Evolutionary conservation across 2,113 vertebrate genomes (phyloP).

Genomic region (Turdus rufiventris): DNA sequence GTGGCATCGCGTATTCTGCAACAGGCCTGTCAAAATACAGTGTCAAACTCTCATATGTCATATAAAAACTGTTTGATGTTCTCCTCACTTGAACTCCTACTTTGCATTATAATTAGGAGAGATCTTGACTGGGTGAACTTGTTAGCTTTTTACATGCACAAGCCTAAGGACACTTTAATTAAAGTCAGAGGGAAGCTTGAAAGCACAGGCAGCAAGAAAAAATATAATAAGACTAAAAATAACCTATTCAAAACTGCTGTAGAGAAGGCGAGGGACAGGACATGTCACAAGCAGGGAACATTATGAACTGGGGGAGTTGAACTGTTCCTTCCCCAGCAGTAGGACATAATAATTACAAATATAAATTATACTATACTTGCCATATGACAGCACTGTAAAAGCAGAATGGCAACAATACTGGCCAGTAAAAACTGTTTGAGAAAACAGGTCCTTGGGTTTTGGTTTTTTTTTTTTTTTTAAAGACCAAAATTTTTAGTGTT

Average conservation of each 20-base stretch:
- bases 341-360: constrained; percentile 12
- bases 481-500: background rate
- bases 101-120: constrained; percentile 51
- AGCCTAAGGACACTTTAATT: constrained; percentile 54
- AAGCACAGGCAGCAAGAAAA: constrained; percentile 38
- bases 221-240: constrained; percentile 29
- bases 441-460: background rate
- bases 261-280: constrained; percentile 21
- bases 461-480: background rate
- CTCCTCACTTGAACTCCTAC: constrained; percentile 47
- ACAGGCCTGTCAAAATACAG: constrained; percentile 37
- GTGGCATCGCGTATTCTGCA: background rate
- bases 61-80: constrained; percentile 41
- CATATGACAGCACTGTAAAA: background rate
- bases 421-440: background rate
- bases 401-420: background rate
- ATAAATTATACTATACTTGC: constrained; percentile 1
- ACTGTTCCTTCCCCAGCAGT: background rate
- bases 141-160: constrained; percentile 18
- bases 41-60: constrained; percentile 34
- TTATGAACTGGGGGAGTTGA: background rate
- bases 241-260: background rate
- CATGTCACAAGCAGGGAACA: background rate
- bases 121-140: constrained; percentile 14
- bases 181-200: constrained; percentile 46